Percentiles rank a stretch among this genome's conserved stretches.
Evolutionary conservation across 2,888 invertebrate genomes (phyloP).

Genomic region (Altica lythri): DNA sequence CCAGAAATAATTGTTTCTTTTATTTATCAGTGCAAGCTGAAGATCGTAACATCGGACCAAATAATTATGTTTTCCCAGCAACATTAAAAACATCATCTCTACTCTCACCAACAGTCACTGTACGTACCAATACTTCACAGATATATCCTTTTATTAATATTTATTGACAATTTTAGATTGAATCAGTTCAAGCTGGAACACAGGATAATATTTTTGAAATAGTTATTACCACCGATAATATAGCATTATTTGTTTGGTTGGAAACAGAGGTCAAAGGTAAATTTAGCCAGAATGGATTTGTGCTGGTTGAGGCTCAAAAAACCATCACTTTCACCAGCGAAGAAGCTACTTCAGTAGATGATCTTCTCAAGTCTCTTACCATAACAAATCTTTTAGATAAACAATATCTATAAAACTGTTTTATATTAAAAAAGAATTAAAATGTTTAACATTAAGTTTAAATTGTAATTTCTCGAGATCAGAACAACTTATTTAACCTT

Average conservation of each 20-base stretch:
- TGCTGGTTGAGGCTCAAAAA: slow-evolving; percentile 44
- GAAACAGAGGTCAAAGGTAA: slow-evolving; percentile 63
- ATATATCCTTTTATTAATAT: neutral
- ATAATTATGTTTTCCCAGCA: slow-evolving; percentile 71
- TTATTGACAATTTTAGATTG: slow-evolving; percentile 44
- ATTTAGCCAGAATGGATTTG: slow-evolving; percentile 79
- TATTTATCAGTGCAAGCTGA: slow-evolving; percentile 59
- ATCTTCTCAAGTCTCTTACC: slow-evolving; percentile 42
- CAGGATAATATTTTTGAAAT: slow-evolving; percentile 46
- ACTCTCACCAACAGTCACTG: slow-evolving; percentile 62
- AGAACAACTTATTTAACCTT: too few species aligned
- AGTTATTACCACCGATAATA: slow-evolving; percentile 57
- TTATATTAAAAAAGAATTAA: neutral
- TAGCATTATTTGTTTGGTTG: slow-evolving; percentile 74
- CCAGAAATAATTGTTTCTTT: slow-evolving; percentile 56
- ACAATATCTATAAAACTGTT: slow-evolving; percentile 21
- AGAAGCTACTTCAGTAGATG: slow-evolving; percentile 33
- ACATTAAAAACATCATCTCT: slow-evolving; percentile 62
- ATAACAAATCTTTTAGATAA: slow-evolving; percentile 45
- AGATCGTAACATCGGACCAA: slow-evolving; percentile 60
- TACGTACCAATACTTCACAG: slow-evolving; percentile 47
- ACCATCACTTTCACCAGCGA: slow-evolving; percentile 44
- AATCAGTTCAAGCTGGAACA: slow-evolving; percentile 38
- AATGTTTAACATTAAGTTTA: too few species aligned
- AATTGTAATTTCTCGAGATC: too few species aligned